phyloP scores from a whole-genome alignment of 2,888 invertebrate species.

The Tiliacea aurago region DNA sequence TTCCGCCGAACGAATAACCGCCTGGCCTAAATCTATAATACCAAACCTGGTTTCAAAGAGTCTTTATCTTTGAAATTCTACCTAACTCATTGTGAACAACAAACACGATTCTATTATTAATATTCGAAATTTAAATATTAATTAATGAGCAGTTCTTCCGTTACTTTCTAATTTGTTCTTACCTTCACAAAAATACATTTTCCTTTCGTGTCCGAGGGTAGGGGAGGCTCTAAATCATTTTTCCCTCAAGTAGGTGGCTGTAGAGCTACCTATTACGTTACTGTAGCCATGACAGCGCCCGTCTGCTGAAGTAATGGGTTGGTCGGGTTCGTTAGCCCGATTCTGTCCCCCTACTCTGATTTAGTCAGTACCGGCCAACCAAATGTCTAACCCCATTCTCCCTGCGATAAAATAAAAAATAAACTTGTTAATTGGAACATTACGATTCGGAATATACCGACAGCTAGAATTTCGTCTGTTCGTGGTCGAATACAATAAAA shows the following conservation, averaged over 20 bases:
- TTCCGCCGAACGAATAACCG: neutral
- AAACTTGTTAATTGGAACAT: conserved; percentile 59
- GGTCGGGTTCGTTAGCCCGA: conserved; percentile 74
- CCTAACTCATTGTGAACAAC: neutral
- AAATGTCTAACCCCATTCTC: conserved; percentile 57
- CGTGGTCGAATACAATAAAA: conserved; percentile 46
- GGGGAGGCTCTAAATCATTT: conserved; percentile 59
- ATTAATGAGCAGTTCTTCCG: conserved; percentile 54
- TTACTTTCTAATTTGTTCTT: conserved; percentile 55
- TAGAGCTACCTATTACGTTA: conserved; percentile 57
- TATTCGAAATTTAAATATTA: conserved; percentile 47
- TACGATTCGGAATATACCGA: conserved; percentile 41
- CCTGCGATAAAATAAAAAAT: conserved; percentile 56
- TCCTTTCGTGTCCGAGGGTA: conserved; percentile 42
- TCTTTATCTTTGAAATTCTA: conserved; percentile 7
- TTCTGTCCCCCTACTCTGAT: conserved; percentile 65
- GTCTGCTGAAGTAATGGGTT: conserved; percentile 72
- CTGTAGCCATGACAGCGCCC: conserved; percentile 66
- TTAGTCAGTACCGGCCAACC: conserved; percentile 50
- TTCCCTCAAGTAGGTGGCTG: conserved; percentile 52
- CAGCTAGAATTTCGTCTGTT: conserved; percentile 36
- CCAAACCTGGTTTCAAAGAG: neutral
- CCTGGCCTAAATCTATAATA: neutral
- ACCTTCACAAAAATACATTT: conserved; percentile 58
- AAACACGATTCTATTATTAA: conserved; percentile 29